Evolutionary conservation across 1,140 invertebrate species (phyloP).

Genomic region (Drosophila melanogaster): DNA sequence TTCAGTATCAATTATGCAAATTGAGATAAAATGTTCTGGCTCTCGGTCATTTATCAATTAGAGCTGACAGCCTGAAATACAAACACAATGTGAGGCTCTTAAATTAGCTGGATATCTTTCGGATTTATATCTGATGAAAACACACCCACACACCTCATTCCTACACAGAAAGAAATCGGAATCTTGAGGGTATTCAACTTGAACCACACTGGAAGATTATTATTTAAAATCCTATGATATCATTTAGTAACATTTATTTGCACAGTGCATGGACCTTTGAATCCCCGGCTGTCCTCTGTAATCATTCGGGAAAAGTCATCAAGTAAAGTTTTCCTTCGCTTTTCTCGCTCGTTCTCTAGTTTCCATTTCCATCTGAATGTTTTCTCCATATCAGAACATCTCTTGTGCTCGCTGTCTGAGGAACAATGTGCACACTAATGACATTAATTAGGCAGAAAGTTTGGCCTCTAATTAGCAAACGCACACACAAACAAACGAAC

Average conservation of each 20-base stretch:
- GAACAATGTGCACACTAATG: conserved; percentile 63
- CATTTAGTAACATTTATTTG: neutral
- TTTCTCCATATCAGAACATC: conserved; percentile 22
- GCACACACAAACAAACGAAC: conserved; percentile 22
- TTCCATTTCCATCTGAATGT: conserved; percentile 7
- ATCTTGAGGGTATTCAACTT: too few relatives aligned
- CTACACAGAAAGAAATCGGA: neutral
- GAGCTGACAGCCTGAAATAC: conserved; percentile 23
- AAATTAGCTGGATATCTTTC: conserved; percentile 2
- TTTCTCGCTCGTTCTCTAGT: neutral
- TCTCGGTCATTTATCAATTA: conserved; percentile 49
- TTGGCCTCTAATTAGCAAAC: conserved; percentile 74
- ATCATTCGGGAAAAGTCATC: conserved; percentile 10
- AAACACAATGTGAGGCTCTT: conserved; percentile 7
- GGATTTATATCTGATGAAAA: conserved; percentile 10
- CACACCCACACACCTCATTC: conserved; percentile 7
- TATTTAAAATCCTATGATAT: too few relatives aligned
- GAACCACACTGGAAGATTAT: too few relatives aligned
- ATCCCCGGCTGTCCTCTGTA: neutral
- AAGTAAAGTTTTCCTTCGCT: conserved; percentile 12
- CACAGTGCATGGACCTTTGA: neutral
- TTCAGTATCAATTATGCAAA: conserved; percentile 53
- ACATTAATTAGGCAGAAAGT: conserved; percentile 81
- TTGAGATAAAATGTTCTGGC: conserved; percentile 30
- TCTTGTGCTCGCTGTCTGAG: conserved; percentile 11